Percentiles rank a stretch among this genome's conserved stretches.
Evolutionary conservation across 37 sponge, comb jelly and placozoan genomes (phyloP).

Genomic region (Ephydatia muelleri): DNA sequence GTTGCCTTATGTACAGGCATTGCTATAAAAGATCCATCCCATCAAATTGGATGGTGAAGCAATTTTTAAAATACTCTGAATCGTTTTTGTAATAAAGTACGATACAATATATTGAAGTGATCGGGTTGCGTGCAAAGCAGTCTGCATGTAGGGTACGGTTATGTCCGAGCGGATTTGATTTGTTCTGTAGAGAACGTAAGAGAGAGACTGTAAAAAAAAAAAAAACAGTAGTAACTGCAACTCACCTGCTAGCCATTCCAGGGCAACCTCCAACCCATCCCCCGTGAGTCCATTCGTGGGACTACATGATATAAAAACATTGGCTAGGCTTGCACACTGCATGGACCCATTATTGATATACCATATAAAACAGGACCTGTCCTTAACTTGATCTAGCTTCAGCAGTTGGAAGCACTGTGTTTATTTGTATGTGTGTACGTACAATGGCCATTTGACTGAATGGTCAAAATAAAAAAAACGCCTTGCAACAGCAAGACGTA

Average conservation of each 20-base stretch:
- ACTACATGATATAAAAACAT: constrained; percentile 41
- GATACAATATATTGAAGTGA: no score
- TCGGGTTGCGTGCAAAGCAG: no score
- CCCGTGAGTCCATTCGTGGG: constrained; percentile 97
- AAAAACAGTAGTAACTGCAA: not conserved
- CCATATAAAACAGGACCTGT: constrained; percentile 91
- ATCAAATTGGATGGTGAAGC: no score
- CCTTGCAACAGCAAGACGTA: not conserved
- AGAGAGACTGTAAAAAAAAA: not conserved
- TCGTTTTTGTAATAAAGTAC: no score
- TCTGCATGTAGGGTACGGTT: no score
- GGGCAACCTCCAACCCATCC: constrained; percentile 88
- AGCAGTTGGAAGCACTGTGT: constrained; percentile 46
- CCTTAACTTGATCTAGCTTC: constrained; percentile 68
- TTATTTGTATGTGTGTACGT: not conserved
- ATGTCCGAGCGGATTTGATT: no score
- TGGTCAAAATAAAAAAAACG: not conserved
- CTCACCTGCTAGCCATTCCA: constrained; percentile 89
- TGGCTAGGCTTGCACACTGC: no score
- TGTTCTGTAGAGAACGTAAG: no score
- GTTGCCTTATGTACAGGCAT: no score
- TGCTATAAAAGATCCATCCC: no score
- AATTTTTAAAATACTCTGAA: no score
- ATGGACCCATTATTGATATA: constrained; percentile 33
- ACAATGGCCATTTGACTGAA: not conserved